Evolutionary conservation across 2,888 invertebrate species (phyloP).

Genomic region (Azorinus chamasolen): DNA sequence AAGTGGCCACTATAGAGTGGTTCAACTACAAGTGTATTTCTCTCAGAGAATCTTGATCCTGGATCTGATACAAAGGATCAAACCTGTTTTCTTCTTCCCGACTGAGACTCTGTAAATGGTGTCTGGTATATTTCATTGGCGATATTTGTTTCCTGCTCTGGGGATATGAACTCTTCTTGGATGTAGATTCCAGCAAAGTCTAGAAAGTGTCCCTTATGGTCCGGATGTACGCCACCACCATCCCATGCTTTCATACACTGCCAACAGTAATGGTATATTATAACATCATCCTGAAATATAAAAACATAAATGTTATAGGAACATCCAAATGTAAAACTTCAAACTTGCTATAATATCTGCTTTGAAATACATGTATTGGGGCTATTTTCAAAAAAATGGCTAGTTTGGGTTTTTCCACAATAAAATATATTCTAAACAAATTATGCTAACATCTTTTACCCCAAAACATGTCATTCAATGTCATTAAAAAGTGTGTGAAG

Average conservation of each 20-base stretch:
- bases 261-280: constrained; percentile 65
- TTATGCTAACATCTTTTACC: too few species aligned
- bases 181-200: constrained; percentile 84
- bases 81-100: constrained; percentile 96
- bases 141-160: constrained; percentile 89
- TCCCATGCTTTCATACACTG: constrained; percentile 70
- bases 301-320: not conserved
- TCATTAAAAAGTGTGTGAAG: too few species aligned
- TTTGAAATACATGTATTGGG: too few species aligned
- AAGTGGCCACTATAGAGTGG: too few species aligned
- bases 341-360: too few species aligned
- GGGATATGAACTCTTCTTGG: constrained; percentile 90
- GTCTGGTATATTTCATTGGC: constrained; percentile 91
- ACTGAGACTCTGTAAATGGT: constrained; percentile 97
- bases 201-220: constrained; percentile 66
- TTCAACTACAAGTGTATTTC: too few species aligned
- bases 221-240: constrained; percentile 43
- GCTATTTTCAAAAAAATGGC: too few species aligned
- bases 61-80: too few species aligned
- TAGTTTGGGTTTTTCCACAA: too few species aligned
- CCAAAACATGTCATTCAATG: too few species aligned
- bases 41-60: too few species aligned
- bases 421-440: too few species aligned
- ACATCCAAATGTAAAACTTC: not conserved
- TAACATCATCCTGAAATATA: constrained; percentile 5